Conservation (phyloP, 1,140 invertebrate species). For the Mycetomoellerius zeteki region DNA sequence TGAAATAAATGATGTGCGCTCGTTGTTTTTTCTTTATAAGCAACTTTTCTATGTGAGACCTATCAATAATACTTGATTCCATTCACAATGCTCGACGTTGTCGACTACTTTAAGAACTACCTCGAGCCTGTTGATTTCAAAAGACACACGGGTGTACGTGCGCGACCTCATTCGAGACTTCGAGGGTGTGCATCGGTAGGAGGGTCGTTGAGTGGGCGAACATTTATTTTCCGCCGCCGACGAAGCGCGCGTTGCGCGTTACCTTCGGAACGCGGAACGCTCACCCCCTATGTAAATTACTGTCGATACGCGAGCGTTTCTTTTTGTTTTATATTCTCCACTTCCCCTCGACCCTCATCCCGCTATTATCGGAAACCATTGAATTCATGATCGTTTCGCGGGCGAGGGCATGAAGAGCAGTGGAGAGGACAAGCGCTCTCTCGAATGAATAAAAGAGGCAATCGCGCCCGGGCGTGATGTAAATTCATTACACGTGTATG, state of each 20-base stretch:
- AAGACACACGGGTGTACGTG: neutral
- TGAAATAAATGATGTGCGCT: conserved; percentile 26
- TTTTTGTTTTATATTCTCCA: conserved; percentile 52
- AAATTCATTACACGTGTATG: conserved; percentile 63
- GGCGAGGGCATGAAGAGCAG: conserved; percentile 6
- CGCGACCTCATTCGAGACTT: neutral
- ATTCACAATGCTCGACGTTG: conserved; percentile 8
- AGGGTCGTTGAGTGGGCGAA: neutral
- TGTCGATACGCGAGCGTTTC: conserved; percentile 44
- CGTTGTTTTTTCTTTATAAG: neutral
- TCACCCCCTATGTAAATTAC: conserved; percentile 58
- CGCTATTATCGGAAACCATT: conserved; percentile 60
- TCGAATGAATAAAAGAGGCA: conserved; percentile 59
- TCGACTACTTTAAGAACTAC: conserved; percentile 15
- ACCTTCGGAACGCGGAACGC: conserved; percentile 12
- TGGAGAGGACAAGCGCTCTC: conserved; percentile 28
- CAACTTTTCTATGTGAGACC: conserved; percentile 23
- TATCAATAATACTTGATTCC: conserved; percentile 12
- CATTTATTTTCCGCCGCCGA: conserved; percentile 42
- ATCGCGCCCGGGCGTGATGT: conserved; percentile 52
- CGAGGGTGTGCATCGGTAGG: neutral
- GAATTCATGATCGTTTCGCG: conserved; percentile 62
- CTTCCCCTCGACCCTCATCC: too few relatives aligned
- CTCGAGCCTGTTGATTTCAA: conserved; percentile 43
- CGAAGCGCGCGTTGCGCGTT: conserved; percentile 33